Evolutionary conservation across 2,113 vertebrate genomes (phyloP).

Genomic region (Pelvicachromis taeniatus): DNA sequence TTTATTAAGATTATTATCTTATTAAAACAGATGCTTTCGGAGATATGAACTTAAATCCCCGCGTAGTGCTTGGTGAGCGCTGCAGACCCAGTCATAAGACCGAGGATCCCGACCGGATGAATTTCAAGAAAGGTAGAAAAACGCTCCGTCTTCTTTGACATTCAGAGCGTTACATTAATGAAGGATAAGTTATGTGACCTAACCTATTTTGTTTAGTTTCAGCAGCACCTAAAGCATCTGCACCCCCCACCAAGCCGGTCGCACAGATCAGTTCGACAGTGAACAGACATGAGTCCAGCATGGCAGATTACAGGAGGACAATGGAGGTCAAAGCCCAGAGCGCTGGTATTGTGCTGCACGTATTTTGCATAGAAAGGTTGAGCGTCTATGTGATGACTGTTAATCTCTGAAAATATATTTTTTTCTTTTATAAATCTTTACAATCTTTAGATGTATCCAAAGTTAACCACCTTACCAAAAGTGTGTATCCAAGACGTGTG

Average conservation of each 20-base stretch:
- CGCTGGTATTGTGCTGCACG: slow-evolving; percentile 3
- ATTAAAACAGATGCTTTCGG: not conserved
- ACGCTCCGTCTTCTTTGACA: not conserved
- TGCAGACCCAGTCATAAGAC: not conserved
- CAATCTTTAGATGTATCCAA: not conserved
- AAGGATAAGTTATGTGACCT: not conserved
- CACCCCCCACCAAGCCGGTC: not conserved
- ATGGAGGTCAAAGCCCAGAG: slow-evolving; percentile 6
- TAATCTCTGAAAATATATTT: not conserved
- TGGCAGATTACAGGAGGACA: slow-evolving; percentile 20
- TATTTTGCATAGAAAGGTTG: not conserved
- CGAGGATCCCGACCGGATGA: not conserved
- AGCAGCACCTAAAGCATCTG: slow-evolving; percentile 11
- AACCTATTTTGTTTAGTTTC: not conserved
- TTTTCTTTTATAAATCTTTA: not conserved
- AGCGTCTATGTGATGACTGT: not conserved
- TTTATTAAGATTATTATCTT: not conserved
- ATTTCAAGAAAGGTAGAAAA: slow-evolving; percentile 25
- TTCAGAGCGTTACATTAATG: not conserved
- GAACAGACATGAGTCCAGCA: not conserved
- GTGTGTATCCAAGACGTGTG: not conserved
- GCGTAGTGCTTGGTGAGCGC: slow-evolving; percentile 1
- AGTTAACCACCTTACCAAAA: not conserved
- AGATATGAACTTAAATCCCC: not conserved
- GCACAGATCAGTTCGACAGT: not conserved